Evolutionary conservation across 2,888 invertebrate genomes (phyloP), one percentile per base, ranked within the genome.

Genomic region (Melolontha melolontha): DNA sequence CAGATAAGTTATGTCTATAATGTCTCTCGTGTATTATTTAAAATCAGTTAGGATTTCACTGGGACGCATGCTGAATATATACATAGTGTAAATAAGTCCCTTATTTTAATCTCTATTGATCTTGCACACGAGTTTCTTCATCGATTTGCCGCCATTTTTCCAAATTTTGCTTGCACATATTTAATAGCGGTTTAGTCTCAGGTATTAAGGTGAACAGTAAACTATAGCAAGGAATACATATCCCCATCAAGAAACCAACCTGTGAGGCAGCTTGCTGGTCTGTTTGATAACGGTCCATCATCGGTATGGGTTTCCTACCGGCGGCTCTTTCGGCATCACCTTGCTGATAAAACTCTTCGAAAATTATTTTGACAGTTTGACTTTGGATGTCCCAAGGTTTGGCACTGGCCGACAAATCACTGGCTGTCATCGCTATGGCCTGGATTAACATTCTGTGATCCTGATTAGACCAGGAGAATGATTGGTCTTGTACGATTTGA

Each of bases 311-410:
- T 14, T 81, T 85, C 55, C 88, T 86, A 0, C 93, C 93, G 14
- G 80, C 79, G 80, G 77, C 73, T 34, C 79, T 75, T 76, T 87
- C 87, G 74, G 79, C 81, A 64, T 82, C 82, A 4, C 83, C 89
- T 77, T 93, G 92, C 70, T 91, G 90, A 77, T 93, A 93, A 79
- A 93, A 93, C 80, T 93, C 93, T 76, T 92, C 91, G 78, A 92
- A 92, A 64, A 95, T 94, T 6, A 93, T 91, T 72, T 81, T 88
- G 1, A 94, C 94, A 0, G 94, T 93, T 78, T 92, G 88, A 16
- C 90, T 88, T 82, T 95, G 94, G 1, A 92, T 86, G 22, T 90
- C 87, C 94, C 94, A 95, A 0, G 94, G 93, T 79, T 95, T 95
- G 0, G 93, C 91, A 73, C 92, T 91, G 0, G 94, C 93, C 64